Base-by-base conservation (phyloP, 2,888 invertebrate genomes). In the Oligia strigilis region DNA sequence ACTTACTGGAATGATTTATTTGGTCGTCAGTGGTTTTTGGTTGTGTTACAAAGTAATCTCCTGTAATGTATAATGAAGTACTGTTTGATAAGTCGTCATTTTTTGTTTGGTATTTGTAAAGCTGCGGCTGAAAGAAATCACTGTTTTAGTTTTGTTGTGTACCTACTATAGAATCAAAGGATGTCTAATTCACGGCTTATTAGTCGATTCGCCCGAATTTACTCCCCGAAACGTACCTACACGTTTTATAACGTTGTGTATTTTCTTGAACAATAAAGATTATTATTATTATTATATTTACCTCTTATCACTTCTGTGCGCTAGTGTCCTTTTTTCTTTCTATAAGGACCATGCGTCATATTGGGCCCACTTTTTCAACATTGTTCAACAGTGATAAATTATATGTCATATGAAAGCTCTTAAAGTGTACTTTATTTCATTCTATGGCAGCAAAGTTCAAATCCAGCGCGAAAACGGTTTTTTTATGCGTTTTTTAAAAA, bases 1-100 rank as follows among this genome's bases (percentile, higher is more conserved):
- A 90, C 87, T 90, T 89, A 90, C 87, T 88, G 81, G 85, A 82
- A 91, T 92, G 93, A 93, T 93, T 94, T 93, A 94, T 90, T 80
- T 43, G 78, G 81, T 90, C 92, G 90, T 92, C 69, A 92, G 91
- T 88, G 86, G 86, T 81, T 87, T 87, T 64, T 17, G 86, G 80
- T 83, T 77, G 77, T n/a, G 81, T 85, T 85, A 83, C 89, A 86
- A 87, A 82, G 90, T 83, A 77, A 83, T 77, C 72, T 64, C 62
- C 79, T 75, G 69, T 79, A 77, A n/a, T 80, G 65, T 80, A 77
- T 73, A 82, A 55, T 87, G 76, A 72, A 14, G n/a, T 13, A 58
- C 23, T 65, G 36, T 64, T 72, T 40, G 9, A 29, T 23, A 23
- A 36, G 29, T 72, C 1, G 0, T 58, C 4, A 29, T 29, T 29